Conservation (phyloP, 2,888 invertebrate species). For the Julus scanicus region DNA sequence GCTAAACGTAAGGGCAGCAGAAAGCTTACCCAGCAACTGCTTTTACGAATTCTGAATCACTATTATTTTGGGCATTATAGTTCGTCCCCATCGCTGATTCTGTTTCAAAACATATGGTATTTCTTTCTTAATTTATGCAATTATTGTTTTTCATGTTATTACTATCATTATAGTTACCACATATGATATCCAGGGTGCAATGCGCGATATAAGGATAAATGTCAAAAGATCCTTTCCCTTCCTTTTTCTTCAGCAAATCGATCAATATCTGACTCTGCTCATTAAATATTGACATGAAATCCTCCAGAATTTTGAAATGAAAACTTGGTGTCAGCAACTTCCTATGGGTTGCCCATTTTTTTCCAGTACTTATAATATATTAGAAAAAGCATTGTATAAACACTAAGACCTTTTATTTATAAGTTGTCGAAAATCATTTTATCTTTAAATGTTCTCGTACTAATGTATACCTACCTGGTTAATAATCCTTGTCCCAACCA, state of each 20-base stretch:
- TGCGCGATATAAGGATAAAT: background rate
- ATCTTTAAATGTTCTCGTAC: no score
- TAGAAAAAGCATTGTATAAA: background rate
- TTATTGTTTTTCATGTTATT: background rate
- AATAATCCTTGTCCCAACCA: conserved; percentile 57
- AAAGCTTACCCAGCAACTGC: background rate
- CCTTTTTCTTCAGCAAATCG: background rate
- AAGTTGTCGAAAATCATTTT: background rate
- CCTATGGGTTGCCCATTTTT: background rate
- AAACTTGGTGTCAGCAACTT: background rate
- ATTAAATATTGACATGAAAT: background rate
- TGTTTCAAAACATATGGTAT: background rate
- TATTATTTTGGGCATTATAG: background rate
- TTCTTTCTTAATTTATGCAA: no score
- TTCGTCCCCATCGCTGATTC: background rate
- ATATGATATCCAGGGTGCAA: background rate
- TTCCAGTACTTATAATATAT: background rate
- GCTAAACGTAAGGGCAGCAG: no score
- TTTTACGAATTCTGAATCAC: background rate
- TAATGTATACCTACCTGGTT: conserved; percentile 54
- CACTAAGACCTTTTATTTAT: background rate
- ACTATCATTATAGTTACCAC: background rate
- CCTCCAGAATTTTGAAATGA: background rate
- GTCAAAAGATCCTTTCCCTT: background rate
- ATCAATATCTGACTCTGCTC: background rate